Evolutionary conservation across 2,113 vertebrate genomes (phyloP), one percentile per base, ranked within the genome.

Genomic region (Steatornis caripensis): DNA sequence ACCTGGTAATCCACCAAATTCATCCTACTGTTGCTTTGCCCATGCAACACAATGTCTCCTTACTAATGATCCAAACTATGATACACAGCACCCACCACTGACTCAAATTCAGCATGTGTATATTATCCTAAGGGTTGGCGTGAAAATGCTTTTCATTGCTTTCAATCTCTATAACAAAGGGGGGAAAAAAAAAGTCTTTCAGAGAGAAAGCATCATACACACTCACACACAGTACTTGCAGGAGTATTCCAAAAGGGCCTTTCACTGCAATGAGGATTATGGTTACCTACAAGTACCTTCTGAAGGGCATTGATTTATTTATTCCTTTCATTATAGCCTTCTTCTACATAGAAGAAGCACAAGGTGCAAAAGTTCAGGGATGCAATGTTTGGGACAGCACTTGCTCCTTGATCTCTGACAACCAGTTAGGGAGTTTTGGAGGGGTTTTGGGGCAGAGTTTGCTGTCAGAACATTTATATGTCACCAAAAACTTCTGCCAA

Each of bases 371-470:
- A 65, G 27, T 41, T 70, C 46, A 76, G 39, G 17, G 86, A 74
- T 5, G 12, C 26, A 80, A 4, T 12, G 43, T 37, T 23, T 84
- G 46, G 19, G 60, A 72, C 37, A 85, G 65, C 22, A 23, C 22
- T 71, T 51, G 53, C 32, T 89, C 45, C 61, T 61, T 37, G 20
- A 87, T 29, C 51, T 87, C 74, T 82, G 61, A 90, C 53, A 85
- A 65, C 12, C 12, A 48, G 1, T 43, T 8, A 53, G 8, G 7
- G 10, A 1, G 0, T 48, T 74, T 45, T 15, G 3, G 8, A 30
- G 34, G 18, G 12, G 5, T 6, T 39, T 45, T 34, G 30, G 5
- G 5, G 37, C 10, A 83, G 16, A 48, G 15, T 76, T 80, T 46
- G 54, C 24, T 22, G 9, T 75, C 54, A 39, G 13, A 87, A 43